These are phyloP conservation scores for Notiomystis cincta DNA, from an alignment of 2,113 vertebrate genomes.

Conservation along the genomic window DNA sequence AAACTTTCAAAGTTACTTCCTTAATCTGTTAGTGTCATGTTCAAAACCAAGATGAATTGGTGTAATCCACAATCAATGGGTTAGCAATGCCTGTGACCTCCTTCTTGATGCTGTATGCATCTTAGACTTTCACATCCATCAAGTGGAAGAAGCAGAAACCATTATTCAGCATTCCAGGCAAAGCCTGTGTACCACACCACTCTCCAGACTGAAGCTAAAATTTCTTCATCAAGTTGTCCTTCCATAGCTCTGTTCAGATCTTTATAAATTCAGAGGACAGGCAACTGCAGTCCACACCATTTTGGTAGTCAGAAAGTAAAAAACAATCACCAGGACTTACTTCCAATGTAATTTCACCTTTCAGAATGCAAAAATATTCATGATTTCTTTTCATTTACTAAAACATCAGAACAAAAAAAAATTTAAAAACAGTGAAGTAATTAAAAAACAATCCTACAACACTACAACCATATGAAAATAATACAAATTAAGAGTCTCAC, in stretches of 20 bases:
- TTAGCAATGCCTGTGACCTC: background rate
- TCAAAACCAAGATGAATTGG: background rate
- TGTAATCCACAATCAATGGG: background rate
- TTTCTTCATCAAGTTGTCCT: background rate
- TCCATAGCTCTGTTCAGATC: background rate
- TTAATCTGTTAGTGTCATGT: background rate
- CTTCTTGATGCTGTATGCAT: background rate
- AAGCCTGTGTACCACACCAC: background rate
- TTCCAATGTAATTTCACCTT: background rate
- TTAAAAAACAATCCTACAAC: background rate
- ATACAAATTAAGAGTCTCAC: conserved; percentile 71
- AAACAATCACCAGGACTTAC: background rate
- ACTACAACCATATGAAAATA: background rate
- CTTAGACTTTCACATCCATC: background rate
- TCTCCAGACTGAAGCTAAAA: background rate
- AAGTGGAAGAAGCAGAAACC: background rate
- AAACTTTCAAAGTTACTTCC: background rate
- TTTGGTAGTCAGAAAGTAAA: background rate
- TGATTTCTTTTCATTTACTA: background rate
- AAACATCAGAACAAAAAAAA: background rate
- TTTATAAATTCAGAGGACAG: background rate
- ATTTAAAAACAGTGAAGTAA: background rate
- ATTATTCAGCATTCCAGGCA: background rate
- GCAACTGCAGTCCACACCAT: background rate
- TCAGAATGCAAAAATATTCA: background rate